These are phyloP conservation scores for Anolis apletophallus DNA, from an alignment of 2,797 vertebrate species.

Conservation along the genomic window DNA sequence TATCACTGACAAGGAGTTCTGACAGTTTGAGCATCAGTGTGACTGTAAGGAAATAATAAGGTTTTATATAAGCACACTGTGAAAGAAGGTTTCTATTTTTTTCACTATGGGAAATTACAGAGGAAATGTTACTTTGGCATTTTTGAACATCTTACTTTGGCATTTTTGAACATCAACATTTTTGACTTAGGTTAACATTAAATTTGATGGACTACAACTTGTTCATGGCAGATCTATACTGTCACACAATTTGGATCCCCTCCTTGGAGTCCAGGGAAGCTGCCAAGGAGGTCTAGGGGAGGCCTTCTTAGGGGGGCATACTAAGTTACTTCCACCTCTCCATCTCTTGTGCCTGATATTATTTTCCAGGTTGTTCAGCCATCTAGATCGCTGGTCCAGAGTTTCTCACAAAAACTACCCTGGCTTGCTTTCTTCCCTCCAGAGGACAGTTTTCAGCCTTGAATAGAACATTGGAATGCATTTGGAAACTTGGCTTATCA, in stretches of 20 bases:
- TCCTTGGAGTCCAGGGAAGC: too few species aligned
- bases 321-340: too few species aligned
- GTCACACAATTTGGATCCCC: background rate
- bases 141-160: background rate
- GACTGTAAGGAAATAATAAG: background rate
- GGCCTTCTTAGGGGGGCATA: too few species aligned
- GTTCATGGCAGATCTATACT: background rate
- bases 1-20: background rate
- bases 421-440: background rate
- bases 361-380: too few species aligned
- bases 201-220: background rate
- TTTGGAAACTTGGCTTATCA: background rate
- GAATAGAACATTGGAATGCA: conserved; percentile 17
- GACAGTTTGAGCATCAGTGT: background rate
- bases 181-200: background rate
- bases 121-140: background rate
- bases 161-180: too few species aligned
- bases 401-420: background rate
- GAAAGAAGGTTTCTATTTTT: background rate
- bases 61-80: background rate
- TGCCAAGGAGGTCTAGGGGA: too few species aligned
- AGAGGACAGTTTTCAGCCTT: conserved; percentile 8
- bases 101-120: background rate
- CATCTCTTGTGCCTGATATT: too few species aligned
- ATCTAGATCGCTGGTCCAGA: background rate